A percentile compares a stretch with the other conserved stretches of the same genome.
Evolutionary conservation across 2,888 invertebrate genomes (phyloP).

Genomic region (Phania funesta): DNA sequence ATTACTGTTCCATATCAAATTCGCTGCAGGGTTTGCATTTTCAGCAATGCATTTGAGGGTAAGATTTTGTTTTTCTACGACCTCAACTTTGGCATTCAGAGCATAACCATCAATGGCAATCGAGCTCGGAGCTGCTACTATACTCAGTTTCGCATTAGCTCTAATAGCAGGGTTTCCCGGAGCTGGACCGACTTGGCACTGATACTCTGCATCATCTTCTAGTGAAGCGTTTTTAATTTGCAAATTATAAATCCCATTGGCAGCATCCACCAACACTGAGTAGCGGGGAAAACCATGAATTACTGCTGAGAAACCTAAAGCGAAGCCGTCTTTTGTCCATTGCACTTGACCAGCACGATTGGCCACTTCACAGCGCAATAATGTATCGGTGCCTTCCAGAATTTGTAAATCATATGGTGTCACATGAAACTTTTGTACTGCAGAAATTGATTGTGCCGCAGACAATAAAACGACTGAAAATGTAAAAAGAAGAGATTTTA

Average conservation of each 20-base stretch:
- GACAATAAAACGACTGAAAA: conserved; percentile 40
- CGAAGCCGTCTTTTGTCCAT: conserved; percentile 97
- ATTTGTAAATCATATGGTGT: conserved; percentile 89
- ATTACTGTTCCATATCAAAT: conserved; percentile 77
- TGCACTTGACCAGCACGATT: conserved; percentile 93
- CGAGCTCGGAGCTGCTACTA: conserved; percentile 77
- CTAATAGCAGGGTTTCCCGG: conserved; percentile 90
- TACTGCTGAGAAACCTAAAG: conserved; percentile 88
- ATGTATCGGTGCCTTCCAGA: conserved; percentile 90
- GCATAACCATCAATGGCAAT: conserved; percentile 77
- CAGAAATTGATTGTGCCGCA: conserved; percentile 34
- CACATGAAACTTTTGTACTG: conserved; percentile 90
- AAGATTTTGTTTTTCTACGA: conserved; percentile 76
- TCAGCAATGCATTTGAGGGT: conserved; percentile 77
- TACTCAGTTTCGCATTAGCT: conserved; percentile 92
- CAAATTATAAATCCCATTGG: conserved; percentile 92
- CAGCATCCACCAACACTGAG: conserved; percentile 91
- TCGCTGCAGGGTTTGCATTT: conserved; percentile 78
- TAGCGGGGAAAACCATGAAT: conserved; percentile 93
- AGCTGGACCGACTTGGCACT: conserved; percentile 97
- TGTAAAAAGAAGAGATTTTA: background rate
- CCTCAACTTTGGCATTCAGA: conserved; percentile 77
- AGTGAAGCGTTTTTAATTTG: conserved; percentile 93
- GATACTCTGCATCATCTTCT: conserved; percentile 96
- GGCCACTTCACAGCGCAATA: conserved; percentile 91